A percentile compares a stretch with the other conserved stretches of the same genome.
Evolutionary conservation across 2,888 invertebrate species (phyloP).

Genomic region (Leptopilina syphax): DNA sequence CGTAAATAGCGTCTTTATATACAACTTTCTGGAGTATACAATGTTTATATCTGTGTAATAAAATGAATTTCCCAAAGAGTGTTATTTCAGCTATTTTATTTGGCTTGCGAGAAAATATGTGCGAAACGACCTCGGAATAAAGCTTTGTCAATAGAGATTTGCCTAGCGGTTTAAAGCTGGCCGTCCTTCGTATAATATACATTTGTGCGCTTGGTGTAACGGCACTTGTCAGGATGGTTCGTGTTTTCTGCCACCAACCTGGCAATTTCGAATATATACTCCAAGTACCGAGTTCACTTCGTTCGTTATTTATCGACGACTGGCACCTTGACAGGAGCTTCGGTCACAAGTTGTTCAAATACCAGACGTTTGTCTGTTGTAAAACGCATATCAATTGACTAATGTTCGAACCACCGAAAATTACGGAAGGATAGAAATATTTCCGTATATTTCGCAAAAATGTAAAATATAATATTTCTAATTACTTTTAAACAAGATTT

Average conservation of each 20-base stretch:
- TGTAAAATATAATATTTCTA: too few relatives aligned
- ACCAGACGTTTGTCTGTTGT: slow-evolving; percentile 63
- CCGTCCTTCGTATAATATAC: slow-evolving; percentile 31
- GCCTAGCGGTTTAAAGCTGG: slow-evolving; percentile 18
- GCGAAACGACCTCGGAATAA: slow-evolving; percentile 34
- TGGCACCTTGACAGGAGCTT: slow-evolving; percentile 69
- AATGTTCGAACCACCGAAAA: slow-evolving; percentile 61
- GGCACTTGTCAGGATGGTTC: slow-evolving; percentile 46
- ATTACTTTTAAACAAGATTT: too few relatives aligned
- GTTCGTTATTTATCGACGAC: slow-evolving; percentile 69
- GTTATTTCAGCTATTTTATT: slow-evolving; percentile 5
- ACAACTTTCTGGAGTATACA: not conserved
- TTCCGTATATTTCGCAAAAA: too few relatives aligned
- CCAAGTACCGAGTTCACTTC: not conserved
- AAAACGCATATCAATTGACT: slow-evolving; percentile 66
- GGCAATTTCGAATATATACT: slow-evolving; percentile 53
- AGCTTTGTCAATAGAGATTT: slow-evolving; percentile 39
- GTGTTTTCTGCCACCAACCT: slow-evolving; percentile 47
- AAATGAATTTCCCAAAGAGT: slow-evolving; percentile 6
- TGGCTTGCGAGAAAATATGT: not conserved
- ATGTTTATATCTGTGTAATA: not conserved
- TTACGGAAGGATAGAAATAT: slow-evolving; percentile 61
- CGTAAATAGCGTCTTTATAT: too few relatives aligned
- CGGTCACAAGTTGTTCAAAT: slow-evolving; percentile 61
- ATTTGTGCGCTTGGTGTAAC: slow-evolving; percentile 23